Evolutionary conservation across 2,113 vertebrate genomes (phyloP).

Genomic region (Synodontis membranacea): DNA sequence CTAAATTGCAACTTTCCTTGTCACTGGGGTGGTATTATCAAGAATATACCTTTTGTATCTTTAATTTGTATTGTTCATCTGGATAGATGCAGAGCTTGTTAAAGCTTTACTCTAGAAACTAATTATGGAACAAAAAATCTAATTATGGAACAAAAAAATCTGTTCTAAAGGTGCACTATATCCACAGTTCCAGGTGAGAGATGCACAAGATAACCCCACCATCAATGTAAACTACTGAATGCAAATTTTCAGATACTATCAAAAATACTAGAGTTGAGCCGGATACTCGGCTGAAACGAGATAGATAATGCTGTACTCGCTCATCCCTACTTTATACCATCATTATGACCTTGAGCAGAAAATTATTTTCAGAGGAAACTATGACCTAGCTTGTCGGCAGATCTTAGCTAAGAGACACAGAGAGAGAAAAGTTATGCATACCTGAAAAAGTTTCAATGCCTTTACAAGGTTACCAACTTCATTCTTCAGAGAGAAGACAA

Average conservation of each 20-base stretch:
- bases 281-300: too few relatives aligned
- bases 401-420: not conserved
- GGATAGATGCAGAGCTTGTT: not conserved
- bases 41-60: not conserved
- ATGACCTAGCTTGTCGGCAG: not conserved
- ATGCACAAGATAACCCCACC: not conserved
- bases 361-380: not conserved
- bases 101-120: not conserved
- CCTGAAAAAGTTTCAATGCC: slow-evolving; percentile 94
- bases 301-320: too few relatives aligned
- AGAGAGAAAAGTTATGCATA: slow-evolving; percentile 51
- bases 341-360: too few relatives aligned
- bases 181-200: not conserved
- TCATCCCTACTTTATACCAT: too few relatives aligned
- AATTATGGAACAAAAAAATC: not conserved
- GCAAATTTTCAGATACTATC: too few relatives aligned
- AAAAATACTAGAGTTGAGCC: too few relatives aligned
- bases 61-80: not conserved
- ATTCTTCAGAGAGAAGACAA: slow-evolving; percentile 95
- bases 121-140: not conserved
- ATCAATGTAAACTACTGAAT: not conserved
- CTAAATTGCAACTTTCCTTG: not conserved
- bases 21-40: not conserved
- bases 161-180: not conserved
- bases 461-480: slow-evolving; percentile 94